These are phyloP conservation scores for Phaonia tiefii DNA, from an alignment of 2,888 invertebrate genomes.

Conservation along the genomic window DNA sequence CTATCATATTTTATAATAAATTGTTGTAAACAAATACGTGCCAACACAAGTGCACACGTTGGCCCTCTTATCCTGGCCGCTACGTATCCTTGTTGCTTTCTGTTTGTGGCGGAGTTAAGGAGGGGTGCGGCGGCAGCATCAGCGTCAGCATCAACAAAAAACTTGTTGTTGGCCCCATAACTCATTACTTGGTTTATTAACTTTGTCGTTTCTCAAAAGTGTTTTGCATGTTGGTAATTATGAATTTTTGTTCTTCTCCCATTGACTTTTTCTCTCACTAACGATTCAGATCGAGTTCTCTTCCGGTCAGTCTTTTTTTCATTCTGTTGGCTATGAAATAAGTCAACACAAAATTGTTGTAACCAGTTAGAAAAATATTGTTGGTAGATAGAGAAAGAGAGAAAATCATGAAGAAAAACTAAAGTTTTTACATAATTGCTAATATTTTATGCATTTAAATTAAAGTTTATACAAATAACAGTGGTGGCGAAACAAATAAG, in stretches of 20 bases:
- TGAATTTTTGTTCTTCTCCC: slow-evolving; percentile 37
- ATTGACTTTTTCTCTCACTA: not conserved
- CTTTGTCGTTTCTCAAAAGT: slow-evolving; percentile 67
- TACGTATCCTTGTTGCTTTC: not conserved
- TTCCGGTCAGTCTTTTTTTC: slow-evolving; percentile 12
- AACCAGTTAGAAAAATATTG: slow-evolving; percentile 27
- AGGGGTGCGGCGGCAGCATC: slow-evolving; percentile 36
- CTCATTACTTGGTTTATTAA: slow-evolving; percentile 70
- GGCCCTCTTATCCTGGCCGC: not conserved
- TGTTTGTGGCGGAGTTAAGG: slow-evolving; percentile 4
- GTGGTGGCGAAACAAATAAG: not conserved
- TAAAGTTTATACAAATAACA: slow-evolving; percentile 60
- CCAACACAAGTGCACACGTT: slow-evolving; percentile 48
- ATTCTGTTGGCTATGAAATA: slow-evolving; percentile 17
- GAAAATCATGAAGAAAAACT: slow-evolving; percentile 46
- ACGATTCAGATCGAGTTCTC: no score
- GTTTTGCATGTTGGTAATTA: slow-evolving; percentile 65
- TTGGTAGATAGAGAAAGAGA: not conserved
- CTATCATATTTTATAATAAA: slow-evolving; percentile 65
- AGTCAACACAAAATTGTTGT: slow-evolving; percentile 38
- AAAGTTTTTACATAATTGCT: slow-evolving; percentile 65
- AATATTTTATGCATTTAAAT: slow-evolving; percentile 64
- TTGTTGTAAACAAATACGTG: slow-evolving; percentile 67
- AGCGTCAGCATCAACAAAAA: slow-evolving; percentile 38
- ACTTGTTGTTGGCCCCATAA: slow-evolving; percentile 67